Percentiles rank a stretch among this genome's conserved stretches.
Evolutionary conservation across 2,888 invertebrate genomes (phyloP).

Genomic region (Stictocephala bisonia): DNA sequence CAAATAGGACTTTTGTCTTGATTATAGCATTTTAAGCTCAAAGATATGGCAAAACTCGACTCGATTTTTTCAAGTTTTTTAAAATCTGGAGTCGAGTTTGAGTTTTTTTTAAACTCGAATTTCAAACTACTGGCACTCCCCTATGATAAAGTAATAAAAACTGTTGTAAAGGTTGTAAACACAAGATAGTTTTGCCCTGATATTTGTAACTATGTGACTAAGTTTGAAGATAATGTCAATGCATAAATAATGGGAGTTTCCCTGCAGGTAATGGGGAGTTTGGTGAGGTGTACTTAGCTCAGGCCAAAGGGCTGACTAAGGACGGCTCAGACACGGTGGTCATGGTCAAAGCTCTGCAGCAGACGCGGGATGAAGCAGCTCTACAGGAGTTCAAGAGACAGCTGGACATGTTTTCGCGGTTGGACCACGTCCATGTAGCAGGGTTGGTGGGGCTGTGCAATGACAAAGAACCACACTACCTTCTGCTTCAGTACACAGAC

Average conservation of each 20-base stretch:
- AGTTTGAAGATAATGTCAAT: constrained; percentile 2
- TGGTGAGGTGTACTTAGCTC: constrained; percentile 87
- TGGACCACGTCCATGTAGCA: constrained; percentile 85
- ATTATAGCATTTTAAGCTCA: no score
- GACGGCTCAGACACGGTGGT: constrained; percentile 65
- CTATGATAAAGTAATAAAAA: no score
- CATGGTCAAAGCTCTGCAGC: constrained; percentile 81
- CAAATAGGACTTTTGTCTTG: no score
- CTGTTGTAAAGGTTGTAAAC: not conserved
- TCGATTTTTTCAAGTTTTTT: no score
- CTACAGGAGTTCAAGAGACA: constrained; percentile 89
- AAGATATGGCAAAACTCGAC: no score
- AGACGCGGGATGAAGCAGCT: constrained; percentile 80
- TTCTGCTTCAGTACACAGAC: constrained; percentile 92
- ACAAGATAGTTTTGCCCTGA: not conserved
- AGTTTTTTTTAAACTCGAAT: no score
- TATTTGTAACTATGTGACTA: constrained; percentile 64
- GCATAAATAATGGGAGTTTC: no score
- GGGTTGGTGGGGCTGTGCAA: constrained; percentile 84
- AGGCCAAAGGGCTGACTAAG: constrained; percentile 66
- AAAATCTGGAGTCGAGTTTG: no score
- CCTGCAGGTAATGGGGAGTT: constrained; percentile 86
- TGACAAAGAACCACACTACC: constrained; percentile 86
- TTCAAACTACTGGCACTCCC: no score
- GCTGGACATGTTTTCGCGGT: constrained; percentile 84